A percentile compares a stretch with the other conserved stretches of the same genome.
These are phyloP conservation scores for Trichacis sp. DNA, from an alignment of 2,888 invertebrate genomes.

Conservation along the genomic window DNA sequence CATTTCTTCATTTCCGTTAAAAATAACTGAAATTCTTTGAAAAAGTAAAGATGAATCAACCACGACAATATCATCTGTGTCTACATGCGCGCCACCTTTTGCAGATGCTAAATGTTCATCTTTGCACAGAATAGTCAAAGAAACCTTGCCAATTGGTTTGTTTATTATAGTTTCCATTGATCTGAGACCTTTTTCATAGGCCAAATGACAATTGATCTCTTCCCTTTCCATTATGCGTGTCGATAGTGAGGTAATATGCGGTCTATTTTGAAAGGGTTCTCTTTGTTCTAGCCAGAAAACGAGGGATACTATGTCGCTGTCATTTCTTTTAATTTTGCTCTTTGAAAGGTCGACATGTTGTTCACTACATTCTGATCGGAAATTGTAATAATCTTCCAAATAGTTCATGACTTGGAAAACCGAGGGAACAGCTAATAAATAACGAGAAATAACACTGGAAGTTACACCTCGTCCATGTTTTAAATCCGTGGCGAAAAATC, in stretches of 20 bases:
- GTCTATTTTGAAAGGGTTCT: too few species aligned
- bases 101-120: too few species aligned
- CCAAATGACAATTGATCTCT: too few species aligned
- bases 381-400: conserved; percentile 35
- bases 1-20: conserved; percentile 35
- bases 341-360: conserved; percentile 41
- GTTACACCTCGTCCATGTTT: conserved; percentile 4
- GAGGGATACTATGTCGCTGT: not conserved
- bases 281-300: too few species aligned
- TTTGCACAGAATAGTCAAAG: too few species aligned
- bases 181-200: too few species aligned
- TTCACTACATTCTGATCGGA: conserved; percentile 23
- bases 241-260: too few species aligned
- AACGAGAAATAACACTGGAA: conserved; percentile 19
- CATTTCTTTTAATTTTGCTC: not conserved
- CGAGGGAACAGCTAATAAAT: conserved; percentile 34
- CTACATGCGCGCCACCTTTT: too few species aligned
- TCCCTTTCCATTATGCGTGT: too few species aligned
- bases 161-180: too few species aligned
- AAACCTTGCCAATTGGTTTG: too few species aligned
- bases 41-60: conserved; percentile 47
- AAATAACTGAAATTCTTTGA: conserved; percentile 44
- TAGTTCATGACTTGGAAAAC: conserved; percentile 28
- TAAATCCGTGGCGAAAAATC: not conserved
- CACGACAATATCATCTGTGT: too few species aligned